Conservation (phyloP, 2,113 vertebrate species). For the Lepisosteus osseus region DNA sequence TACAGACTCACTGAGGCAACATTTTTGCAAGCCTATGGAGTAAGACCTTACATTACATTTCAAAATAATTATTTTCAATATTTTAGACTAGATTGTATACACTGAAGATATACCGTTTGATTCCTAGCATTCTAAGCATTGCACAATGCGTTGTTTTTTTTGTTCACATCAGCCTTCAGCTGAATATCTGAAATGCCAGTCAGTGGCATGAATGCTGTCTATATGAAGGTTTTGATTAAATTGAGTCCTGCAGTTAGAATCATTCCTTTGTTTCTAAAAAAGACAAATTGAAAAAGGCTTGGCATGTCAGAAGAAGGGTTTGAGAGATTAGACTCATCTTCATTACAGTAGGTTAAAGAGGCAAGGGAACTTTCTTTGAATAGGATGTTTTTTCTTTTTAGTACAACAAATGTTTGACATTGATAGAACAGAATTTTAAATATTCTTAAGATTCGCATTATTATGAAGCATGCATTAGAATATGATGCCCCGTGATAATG, state of each 20-base stretch:
- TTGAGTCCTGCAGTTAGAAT: background rate
- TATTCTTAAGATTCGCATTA: too few species aligned
- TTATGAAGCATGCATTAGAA: too few species aligned
- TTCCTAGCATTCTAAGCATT: slow-evolving; percentile 4
- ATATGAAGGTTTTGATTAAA: background rate
- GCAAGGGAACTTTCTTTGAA: too few species aligned
- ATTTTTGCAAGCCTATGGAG: slow-evolving; percentile 31
- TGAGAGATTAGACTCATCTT: too few species aligned
- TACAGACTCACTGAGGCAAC: slow-evolving; percentile 37
- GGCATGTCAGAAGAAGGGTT: too few species aligned
- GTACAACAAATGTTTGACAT: too few species aligned
- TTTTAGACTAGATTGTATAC: slow-evolving; percentile 9
- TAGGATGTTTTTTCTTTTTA: too few species aligned
- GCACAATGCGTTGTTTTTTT: background rate
- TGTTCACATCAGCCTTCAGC: background rate
- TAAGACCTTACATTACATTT: slow-evolving; percentile 21
- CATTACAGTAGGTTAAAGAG: too few species aligned
- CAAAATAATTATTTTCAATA: slow-evolving; percentile 14
- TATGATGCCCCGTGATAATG: too few species aligned
- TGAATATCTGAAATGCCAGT: slow-evolving; percentile 3
- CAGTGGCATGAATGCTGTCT: background rate
- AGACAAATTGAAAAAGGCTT: too few species aligned
- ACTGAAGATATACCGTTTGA: slow-evolving; percentile 1
- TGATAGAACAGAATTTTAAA: too few species aligned
- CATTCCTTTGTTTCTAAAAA: too few species aligned